A percentile compares a stretch with the other conserved stretches of the same genome.
Conservation (phyloP, 37 sponge, comb jelly and placozoan genomes). For the Bolinopsis microptera region DNA sequence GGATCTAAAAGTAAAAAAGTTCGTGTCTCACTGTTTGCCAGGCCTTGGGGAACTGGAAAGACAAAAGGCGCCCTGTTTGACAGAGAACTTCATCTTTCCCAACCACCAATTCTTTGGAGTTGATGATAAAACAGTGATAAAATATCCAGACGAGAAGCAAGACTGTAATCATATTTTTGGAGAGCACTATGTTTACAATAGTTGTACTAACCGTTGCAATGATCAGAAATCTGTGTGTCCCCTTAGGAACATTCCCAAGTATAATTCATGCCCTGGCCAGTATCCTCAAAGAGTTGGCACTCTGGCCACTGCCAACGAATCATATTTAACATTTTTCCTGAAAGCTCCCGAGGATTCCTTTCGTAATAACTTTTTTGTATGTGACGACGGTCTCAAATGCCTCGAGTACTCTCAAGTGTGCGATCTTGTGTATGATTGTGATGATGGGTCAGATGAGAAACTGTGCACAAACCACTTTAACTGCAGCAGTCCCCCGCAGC, state of each 20-base stretch:
- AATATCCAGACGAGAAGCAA: background rate
- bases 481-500: background rate
- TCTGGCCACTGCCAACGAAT: background rate
- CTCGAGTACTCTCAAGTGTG: conserved; percentile 1
- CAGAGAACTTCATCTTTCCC: background rate
- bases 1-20: background rate
- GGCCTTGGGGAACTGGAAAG: background rate
- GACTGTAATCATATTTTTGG: background rate
- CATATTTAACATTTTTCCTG: background rate
- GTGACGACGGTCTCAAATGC: background rate
- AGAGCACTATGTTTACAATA: background rate
- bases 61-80: background rate
- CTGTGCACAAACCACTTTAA: conserved; percentile 16
- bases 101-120: background rate
- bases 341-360: background rate
- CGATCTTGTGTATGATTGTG: conserved; percentile 58
- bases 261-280: background rate
- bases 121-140: background rate
- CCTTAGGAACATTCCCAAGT: background rate
- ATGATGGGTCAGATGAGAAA: conserved; percentile 32
- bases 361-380: background rate
- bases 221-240: background rate
- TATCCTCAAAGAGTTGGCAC: background rate
- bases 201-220: background rate
- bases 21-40: background rate